These are phyloP conservation scores for Coracias cyanogaster DNA, from an alignment of 2,797 vertebrate species.

Conservation along the genomic window DNA sequence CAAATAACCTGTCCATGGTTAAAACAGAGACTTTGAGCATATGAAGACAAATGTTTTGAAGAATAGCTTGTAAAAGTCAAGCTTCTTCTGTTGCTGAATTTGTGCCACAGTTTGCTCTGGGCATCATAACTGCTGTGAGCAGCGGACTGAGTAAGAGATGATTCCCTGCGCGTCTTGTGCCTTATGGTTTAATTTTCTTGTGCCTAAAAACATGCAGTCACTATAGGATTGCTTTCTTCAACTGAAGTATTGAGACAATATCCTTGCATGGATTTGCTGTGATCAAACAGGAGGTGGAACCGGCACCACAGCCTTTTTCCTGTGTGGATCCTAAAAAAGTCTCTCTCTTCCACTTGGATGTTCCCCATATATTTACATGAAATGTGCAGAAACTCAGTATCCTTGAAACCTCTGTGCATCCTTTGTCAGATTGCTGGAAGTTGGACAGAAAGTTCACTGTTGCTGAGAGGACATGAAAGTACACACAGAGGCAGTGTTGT, in stretches of 20 bases:
- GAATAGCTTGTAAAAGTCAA: background rate
- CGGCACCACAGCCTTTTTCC: background rate
- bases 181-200: fast-evolving
- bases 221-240: background rate
- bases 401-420: background rate
- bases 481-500: background rate
- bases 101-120: background rate
- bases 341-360: background rate
- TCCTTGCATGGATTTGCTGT: background rate
- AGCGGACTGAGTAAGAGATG: background rate
- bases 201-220: background rate
- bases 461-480: background rate
- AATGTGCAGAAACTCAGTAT: background rate
- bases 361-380: background rate
- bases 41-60: background rate
- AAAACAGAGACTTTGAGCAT: background rate
- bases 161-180: background rate
- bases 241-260: background rate
- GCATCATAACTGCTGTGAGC: background rate
- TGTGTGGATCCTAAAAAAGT: too few species aligned
- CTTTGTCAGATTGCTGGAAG: background rate
- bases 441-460: background rate
- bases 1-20: background rate
- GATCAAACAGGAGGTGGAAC: background rate
- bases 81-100: background rate